Evolutionary conservation across 2,888 invertebrate genomes (phyloP), one percentile per base, ranked within the genome.

Genomic region (Clistopyga incitator): DNA sequence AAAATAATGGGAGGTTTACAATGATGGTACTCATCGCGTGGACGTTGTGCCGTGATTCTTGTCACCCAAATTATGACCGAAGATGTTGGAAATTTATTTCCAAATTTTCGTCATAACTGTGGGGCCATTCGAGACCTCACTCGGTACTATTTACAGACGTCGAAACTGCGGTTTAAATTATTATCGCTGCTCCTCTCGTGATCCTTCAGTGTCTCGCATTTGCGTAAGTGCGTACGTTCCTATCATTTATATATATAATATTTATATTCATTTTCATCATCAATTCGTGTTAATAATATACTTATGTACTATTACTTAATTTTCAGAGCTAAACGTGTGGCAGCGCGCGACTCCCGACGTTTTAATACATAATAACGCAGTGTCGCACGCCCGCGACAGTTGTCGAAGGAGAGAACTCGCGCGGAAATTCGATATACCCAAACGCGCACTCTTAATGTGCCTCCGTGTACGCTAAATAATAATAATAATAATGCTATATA

Each of bases 191-290:
- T 71, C 11, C 23, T 38, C 15, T 42, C 11, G 11, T 20, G 42
- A 38, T 54, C 54, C 42, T 25, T 15, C n/a, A 29, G 34, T 52
- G 6, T 52, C 52, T 70, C 42, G 71, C 59, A 47, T 72, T 61
- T 61, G 59, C 61, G 72, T 72, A 59, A 45, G 70, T 61, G 72
- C 47, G 59, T 72, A 72, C 59, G 45, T 72, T 72, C 59, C 25
- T 72, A 72, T 72, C 23, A 23, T 25, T 23, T 45, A 67, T 47
- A 52, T 52, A 52, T 74, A 50, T 74, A 59, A 56, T 71, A 25
- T 45, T 56, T 72, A 59, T 72, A 59, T 72, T 25, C 72, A 59
- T 47, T 72, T 18, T 72, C 59, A 64, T 38, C 11, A 59, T 72
- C 18, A 45, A 72, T 72, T 45, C 45, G 59, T 59, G 72, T 61